These are phyloP conservation scores for Pammene aurita DNA, from an alignment of 2,888 invertebrate genomes.

Conservation along the genomic window DNA sequence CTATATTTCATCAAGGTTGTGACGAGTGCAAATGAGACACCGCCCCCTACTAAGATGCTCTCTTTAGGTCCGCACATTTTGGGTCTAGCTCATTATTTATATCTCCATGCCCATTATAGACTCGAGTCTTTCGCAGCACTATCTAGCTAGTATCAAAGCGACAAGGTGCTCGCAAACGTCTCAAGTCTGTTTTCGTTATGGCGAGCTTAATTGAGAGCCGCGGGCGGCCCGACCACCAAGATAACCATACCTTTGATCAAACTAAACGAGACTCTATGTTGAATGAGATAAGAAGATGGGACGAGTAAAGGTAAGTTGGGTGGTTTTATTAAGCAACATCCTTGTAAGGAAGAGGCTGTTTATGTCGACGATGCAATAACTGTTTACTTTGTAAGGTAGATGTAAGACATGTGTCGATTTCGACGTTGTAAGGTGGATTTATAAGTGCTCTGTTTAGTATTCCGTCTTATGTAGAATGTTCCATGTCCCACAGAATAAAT, in stretches of 20 bases:
- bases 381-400: constrained; percentile 1
- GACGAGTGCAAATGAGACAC: no score
- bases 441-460: neutral
- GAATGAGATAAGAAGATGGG: neutral
- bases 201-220: constrained; percentile 31
- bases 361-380: constrained; percentile 18
- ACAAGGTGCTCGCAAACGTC: constrained; percentile 28
- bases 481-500: no score
- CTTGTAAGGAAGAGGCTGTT: constrained; percentile 27
- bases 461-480: neutral
- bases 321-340: constrained; percentile 26
- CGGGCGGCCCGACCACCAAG: constrained; percentile 1
- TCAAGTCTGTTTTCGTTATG: constrained; percentile 31
- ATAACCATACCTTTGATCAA: neutral
- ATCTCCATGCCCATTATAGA: neutral
- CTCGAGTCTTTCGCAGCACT: neutral
- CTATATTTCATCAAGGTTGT: no score
- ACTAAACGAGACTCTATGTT: neutral
- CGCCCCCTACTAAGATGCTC: no score
- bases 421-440: neutral
- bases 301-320: neutral
- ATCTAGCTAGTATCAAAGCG: constrained; percentile 17
- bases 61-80: no score
- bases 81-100: no score
- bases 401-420: neutral